Conservation (phyloP, 2,797 vertebrate species). For the Sus cebifrons region DNA sequence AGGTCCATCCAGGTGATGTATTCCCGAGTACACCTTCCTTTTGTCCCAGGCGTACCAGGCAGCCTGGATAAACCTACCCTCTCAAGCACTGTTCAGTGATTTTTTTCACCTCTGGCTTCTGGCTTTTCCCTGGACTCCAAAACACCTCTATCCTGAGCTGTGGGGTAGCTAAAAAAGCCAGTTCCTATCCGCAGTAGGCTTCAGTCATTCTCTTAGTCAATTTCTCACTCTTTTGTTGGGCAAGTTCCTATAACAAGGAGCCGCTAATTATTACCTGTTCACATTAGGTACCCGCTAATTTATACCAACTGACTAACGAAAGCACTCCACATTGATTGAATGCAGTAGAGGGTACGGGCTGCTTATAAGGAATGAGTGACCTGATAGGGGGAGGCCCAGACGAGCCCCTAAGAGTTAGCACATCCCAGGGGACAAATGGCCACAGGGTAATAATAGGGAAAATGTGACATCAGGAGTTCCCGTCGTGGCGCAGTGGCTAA, state of each 20-base stretch:
- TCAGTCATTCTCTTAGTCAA: background rate
- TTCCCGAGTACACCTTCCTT: background rate
- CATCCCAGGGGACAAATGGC: background rate
- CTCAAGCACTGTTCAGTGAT: background rate
- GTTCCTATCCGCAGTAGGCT: background rate
- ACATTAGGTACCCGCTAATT: background rate
- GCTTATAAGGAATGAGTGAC: background rate
- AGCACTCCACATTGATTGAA: background rate
- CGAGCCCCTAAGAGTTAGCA: background rate
- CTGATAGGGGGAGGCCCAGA: background rate
- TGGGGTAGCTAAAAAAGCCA: background rate
- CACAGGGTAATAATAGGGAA: background rate
- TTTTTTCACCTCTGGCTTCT: background rate
- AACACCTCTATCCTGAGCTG: background rate
- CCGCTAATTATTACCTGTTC: background rate
- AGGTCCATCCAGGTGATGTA: background rate
- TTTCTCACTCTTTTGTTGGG: background rate
- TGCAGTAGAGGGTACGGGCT: background rate
- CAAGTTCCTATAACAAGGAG: constrained; percentile 12
- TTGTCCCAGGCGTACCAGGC: background rate
- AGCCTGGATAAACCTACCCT: background rate
- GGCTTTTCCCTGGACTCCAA: background rate
- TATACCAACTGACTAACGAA: background rate
- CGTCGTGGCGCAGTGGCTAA: no score
- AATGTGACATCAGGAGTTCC: background rate